Conservation (phyloP, 2,888 invertebrate genomes). For the Thysanoteuthis rhombus region DNA sequence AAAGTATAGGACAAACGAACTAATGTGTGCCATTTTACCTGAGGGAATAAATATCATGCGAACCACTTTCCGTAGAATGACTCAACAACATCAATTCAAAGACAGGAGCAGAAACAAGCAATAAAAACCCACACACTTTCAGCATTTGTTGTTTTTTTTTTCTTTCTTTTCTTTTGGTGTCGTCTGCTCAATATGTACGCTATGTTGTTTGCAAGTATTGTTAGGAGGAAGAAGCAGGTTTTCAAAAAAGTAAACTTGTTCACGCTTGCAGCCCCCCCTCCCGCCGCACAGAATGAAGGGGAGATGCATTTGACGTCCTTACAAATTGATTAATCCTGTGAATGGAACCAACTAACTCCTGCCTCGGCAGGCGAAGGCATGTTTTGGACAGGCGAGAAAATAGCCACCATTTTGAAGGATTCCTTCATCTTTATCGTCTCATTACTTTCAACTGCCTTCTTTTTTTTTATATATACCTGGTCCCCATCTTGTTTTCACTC, state of each 20-base stretch:
- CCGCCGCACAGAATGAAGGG: background rate
- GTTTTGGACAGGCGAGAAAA: background rate
- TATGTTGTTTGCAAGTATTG: background rate
- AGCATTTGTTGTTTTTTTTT: background rate
- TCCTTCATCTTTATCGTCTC: background rate
- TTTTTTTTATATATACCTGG: background rate
- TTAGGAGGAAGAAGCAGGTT: background rate
- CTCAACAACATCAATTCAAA: background rate
- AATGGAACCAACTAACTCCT: background rate
- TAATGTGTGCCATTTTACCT: background rate
- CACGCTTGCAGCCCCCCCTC: background rate
- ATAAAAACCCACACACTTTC: background rate
- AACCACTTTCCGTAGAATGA: background rate
- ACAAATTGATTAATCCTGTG: background rate
- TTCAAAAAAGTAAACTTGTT: background rate
- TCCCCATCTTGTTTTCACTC: background rate
- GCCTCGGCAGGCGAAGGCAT: background rate
- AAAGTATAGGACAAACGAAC: background rate
- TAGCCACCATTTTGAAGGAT: background rate
- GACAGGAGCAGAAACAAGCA: background rate
- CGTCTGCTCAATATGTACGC: background rate
- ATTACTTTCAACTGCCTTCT: background rate
- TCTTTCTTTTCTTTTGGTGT: background rate
- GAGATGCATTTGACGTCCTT: background rate
- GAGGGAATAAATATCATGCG: background rate